Base-by-base conservation (phyloP, 2,888 invertebrate species). In the Conomelus anceps region DNA sequence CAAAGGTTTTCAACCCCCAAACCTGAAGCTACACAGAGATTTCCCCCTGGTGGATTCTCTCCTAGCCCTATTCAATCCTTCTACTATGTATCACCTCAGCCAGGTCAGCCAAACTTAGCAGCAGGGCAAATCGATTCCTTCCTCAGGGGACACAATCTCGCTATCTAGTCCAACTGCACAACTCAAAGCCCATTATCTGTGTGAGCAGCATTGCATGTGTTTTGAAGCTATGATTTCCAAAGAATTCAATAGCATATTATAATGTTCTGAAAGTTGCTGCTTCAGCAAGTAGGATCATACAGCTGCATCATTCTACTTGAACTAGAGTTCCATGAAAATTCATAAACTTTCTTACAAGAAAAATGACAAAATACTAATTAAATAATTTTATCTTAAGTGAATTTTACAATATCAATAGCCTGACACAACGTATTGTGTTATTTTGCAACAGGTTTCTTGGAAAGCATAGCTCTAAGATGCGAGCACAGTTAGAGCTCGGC, bases 71-170 rank as follows among this genome's bases (percentile, higher is more conserved):
- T 89, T 91, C 92, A 90, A 90, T 91, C 91, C 24, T 93, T 93
- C 91, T 94, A 93, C 91, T 94, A 93, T 91, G 92, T 93, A 88
- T 91, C 92, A 9, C 92, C 93, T 7, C 93, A 93, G 0, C 94
- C 92, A 91, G 89, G 90, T 87, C 89, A 90, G 90, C 85, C 89
- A 89, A 87, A 89, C 90, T 94, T 95, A 90, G 95, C 96, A 85
- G 94, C 95, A 84, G 96, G 97, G 7, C 97, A 97, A 93, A 96
- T 97, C 92, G 97, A 97, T 93, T 96, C 96, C 89, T 97, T 97
- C 94, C 95, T 97, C 90, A 95, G 97, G 93, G 96, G 96, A 89
- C 93, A 93, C 89, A 93, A 92, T 91, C 91, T 93, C 13, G 85
- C 90, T 34, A 90, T 91, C 84, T 91, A 91, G 90, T 85, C 63